phyloP scores from a whole-genome alignment of 2,113 vertebrate species.

The Engystomops pustulosus region DNA sequence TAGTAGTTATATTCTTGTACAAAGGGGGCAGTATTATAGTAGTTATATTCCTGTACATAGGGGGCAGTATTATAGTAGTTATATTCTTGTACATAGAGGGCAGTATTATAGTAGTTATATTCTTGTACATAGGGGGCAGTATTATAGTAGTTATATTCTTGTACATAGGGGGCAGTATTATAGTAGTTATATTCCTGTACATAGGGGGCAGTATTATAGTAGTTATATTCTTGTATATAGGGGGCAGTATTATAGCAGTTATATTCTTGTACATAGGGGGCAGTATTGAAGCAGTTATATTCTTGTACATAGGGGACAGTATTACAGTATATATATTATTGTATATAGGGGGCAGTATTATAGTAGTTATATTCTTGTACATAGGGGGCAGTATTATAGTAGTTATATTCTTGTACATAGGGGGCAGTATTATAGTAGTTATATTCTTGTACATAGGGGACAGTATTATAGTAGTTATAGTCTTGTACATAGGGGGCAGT shows the following conservation, averaged over 20 bases:
- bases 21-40: too few relatives aligned
- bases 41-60: too few relatives aligned
- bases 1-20: too few relatives aligned
- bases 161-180: too few relatives aligned
- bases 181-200: background rate
- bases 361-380: slow-evolving; percentile 13
- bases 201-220: background rate
- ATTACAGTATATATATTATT: background rate
- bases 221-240: background rate
- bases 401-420: slow-evolving; percentile 4
- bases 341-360: background rate
- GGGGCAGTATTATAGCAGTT: background rate
- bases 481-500: too few relatives aligned
- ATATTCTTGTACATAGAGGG: background rate
- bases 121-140: background rate
- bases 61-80: background rate
- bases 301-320: background rate
- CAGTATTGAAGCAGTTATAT: slow-evolving; percentile 11
- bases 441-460: background rate
- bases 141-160: too few relatives aligned
- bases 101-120: slow-evolving; percentile 2
- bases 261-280: slow-evolving; percentile 9
- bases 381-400: slow-evolving; percentile 4
- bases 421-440: slow-evolving; percentile 3
- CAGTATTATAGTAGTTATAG: background rate